Evolutionary conservation across 2,113 vertebrate genomes (phyloP).

Genomic region (Muscicapa adusta): DNA sequence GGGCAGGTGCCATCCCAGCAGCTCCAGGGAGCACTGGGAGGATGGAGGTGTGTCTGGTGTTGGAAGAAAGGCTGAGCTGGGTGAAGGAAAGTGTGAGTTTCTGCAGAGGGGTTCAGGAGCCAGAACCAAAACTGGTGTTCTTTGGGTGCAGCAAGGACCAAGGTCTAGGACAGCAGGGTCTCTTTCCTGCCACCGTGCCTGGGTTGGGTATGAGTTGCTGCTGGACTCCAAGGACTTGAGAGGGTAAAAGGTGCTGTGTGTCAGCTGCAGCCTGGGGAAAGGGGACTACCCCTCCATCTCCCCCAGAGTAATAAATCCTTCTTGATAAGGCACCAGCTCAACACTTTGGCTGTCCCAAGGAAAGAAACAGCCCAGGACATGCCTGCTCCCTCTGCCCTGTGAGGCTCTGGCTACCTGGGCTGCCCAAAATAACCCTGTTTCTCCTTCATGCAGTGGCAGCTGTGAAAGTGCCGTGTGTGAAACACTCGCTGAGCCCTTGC

Average conservation of each 20-base stretch:
- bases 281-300: background rate
- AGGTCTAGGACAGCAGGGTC: background rate
- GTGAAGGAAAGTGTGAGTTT: background rate
- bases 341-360: background rate
- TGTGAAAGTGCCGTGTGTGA: background rate
- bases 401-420: background rate
- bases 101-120: background rate
- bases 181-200: fast-evolving
- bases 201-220: background rate
- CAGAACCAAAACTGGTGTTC: fast-evolving
- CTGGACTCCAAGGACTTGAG: background rate
- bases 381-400: background rate
- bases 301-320: background rate
- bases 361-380: background rate
- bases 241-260: background rate
- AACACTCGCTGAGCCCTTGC: fast-evolving
- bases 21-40: background rate
- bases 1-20: background rate
- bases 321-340: background rate
- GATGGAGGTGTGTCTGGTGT: background rate
- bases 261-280: background rate
- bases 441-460: background rate
- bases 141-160: background rate
- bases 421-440: background rate
- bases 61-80: background rate